Percentiles rank a stretch among this genome's conserved stretches.
phyloP scores from a whole-genome alignment of 2,888 invertebrate species.

The Panorpa germanica region DNA sequence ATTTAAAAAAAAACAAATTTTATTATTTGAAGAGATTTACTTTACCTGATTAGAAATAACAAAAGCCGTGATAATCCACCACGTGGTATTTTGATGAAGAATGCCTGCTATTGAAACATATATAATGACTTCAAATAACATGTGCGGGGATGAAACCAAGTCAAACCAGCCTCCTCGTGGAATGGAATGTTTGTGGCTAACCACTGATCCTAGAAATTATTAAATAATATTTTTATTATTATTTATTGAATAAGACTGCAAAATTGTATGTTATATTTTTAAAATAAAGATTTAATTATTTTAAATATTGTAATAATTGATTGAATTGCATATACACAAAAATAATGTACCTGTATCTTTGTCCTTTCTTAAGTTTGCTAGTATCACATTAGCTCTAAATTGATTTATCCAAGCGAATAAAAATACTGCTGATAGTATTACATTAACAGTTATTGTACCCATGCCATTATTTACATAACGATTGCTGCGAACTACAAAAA shows the following conservation, averaged over 20 bases:
- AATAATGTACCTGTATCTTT: constrained; percentile 35
- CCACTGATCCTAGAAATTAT: constrained; percentile 31
- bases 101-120: constrained; percentile 46
- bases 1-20: not conserved
- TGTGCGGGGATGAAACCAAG: constrained; percentile 66
- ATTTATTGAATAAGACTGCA: no score
- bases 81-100: constrained; percentile 46
- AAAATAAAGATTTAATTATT: no score
- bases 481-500: constrained; percentile 1
- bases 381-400: constrained; percentile 45
- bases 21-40: no score
- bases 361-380: constrained; percentile 63
- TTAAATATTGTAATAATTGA: no score
- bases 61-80: constrained; percentile 55
- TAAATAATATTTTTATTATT: no score
- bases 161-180: constrained; percentile 65
- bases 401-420: constrained; percentile 60
- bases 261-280: no score
- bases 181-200: constrained; percentile 51
- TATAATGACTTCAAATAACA: constrained; percentile 56
- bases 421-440: constrained; percentile 39
- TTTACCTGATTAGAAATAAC: constrained; percentile 65
- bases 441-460: no score
- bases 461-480: constrained; percentile 15
- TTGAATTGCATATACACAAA: constrained; percentile 30